A percentile compares a stretch with the other conserved stretches of the same genome.
phyloP scores from a whole-genome alignment of 2,888 invertebrate species.

The Nymphalis urticae region DNA sequence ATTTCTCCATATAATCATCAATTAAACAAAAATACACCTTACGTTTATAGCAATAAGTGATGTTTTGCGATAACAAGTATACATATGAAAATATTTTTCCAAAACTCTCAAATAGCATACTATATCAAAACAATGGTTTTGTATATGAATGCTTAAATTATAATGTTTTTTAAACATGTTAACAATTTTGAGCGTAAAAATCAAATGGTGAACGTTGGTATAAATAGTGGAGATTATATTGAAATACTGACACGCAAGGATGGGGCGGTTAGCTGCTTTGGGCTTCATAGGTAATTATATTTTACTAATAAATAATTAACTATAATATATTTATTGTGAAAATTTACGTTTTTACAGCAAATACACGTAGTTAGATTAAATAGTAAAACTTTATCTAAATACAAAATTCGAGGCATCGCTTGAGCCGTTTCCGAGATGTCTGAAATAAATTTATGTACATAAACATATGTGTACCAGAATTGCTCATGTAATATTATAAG shows the following conservation, averaged over 20 bases:
- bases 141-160: background rate
- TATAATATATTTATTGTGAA: no score
- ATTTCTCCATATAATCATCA: background rate
- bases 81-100: background rate
- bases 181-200: background rate
- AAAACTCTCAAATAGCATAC: background rate
- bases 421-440: no score
- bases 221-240: background rate
- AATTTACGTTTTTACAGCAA: no score
- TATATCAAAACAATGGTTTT: background rate
- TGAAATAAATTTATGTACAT: no score
- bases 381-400: no score
- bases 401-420: no score
- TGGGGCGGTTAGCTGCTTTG: constrained; percentile 65
- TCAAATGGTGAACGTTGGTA: background rate
- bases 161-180: background rate
- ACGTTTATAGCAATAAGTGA: background rate
- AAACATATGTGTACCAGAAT: no score
- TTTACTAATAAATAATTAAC: background rate
- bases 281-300: constrained; percentile 59
- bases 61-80: background rate
- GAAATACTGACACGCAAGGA: constrained; percentile 41
- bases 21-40: background rate
- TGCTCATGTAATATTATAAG: no score
- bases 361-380: no score